Conservation (phyloP, 2,113 vertebrate species). For the Prochilodus magdalenae region DNA sequence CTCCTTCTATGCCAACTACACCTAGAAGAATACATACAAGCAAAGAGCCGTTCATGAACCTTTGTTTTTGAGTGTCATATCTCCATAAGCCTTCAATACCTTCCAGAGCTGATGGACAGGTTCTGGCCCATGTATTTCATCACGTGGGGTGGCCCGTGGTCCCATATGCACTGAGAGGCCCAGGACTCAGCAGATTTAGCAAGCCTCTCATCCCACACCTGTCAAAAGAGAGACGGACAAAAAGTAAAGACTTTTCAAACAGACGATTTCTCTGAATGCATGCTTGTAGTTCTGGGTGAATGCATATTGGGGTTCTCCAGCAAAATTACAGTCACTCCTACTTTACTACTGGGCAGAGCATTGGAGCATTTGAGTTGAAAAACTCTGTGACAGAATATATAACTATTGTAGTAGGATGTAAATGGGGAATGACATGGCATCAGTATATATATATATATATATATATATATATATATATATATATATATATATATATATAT, state of each 20-base stretch:
- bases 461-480: too few species aligned
- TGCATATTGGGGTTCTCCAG: background rate
- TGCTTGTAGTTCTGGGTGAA: background rate
- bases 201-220: slow-evolving; percentile 88
- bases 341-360: background rate
- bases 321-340: too few species aligned
- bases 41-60: background rate
- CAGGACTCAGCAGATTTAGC: slow-evolving; percentile 85
- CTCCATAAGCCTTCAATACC: slow-evolving; percentile 67
- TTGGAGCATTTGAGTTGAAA: background rate
- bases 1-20: too few species aligned
- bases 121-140: slow-evolving; percentile 89
- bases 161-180: slow-evolving; percentile 86
- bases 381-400: background rate
- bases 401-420: too few species aligned
- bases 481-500: too few species aligned
- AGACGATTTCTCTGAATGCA: background rate
- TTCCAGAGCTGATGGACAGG: slow-evolving; percentile 85
- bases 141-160: slow-evolving; percentile 83
- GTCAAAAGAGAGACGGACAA: slow-evolving; percentile 13
- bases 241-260: background rate
- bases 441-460: too few species aligned
- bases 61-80: background rate
- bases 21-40: too few species aligned
- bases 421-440: too few species aligned